Evolutionary conservation across 1,140 invertebrate genomes (phyloP).

Genomic region (Nautilus pompilius): DNA sequence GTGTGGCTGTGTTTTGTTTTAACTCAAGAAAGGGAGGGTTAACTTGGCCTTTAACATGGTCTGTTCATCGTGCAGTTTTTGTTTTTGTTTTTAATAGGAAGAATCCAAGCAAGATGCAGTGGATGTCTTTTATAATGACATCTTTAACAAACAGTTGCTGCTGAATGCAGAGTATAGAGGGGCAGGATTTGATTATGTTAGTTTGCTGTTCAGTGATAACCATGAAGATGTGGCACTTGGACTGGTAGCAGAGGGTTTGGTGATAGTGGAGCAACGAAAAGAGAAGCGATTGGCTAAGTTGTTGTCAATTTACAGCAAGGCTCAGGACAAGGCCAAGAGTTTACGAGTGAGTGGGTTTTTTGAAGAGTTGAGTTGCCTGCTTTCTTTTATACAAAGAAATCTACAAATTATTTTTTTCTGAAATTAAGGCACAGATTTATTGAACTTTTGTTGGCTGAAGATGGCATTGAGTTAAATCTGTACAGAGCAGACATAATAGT

Average conservation of each 20-base stretch:
- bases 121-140: conserved; percentile 55
- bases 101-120: conserved; percentile 77
- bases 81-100: conserved; percentile 54
- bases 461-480: background rate
- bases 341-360: conserved; percentile 59
- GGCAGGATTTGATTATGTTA: conserved; percentile 64
- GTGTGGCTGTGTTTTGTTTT: background rate
- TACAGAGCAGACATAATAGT: background rate
- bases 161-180: conserved; percentile 62
- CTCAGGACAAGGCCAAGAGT: conserved; percentile 81
- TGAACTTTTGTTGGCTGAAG: background rate
- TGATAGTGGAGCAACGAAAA: conserved; percentile 75
- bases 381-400: background rate
- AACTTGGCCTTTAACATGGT: no score
- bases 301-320: conserved; percentile 76
- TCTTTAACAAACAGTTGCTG: conserved; percentile 51
- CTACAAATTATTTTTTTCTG: background rate
- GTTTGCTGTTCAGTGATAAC: conserved; percentile 68
- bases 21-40: background rate
- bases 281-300: conserved; percentile 79
- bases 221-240: conserved; percentile 76
- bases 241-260: conserved; percentile 80
- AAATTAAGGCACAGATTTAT: background rate
- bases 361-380: background rate
- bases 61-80: background rate